Percentiles rank a stretch among this genome's conserved stretches.
Conservation (phyloP, 2,797 vertebrate genomes). For the Leptoclinus maculatus region DNA sequence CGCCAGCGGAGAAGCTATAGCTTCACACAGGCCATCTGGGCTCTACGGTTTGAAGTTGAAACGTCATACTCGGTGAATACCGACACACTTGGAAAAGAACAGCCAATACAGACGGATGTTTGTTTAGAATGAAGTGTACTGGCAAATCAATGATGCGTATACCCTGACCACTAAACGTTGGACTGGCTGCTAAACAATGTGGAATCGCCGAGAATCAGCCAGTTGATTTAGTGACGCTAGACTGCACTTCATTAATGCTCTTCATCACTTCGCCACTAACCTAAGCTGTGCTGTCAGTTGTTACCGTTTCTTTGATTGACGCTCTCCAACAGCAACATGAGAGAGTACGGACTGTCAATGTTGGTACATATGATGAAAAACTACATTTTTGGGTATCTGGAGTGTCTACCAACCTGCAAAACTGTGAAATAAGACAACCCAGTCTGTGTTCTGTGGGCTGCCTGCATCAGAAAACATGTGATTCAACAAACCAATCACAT, state of each 20-base stretch:
- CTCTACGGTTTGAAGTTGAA: neutral
- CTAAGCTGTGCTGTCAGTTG: conserved; percentile 40
- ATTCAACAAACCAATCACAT: neutral
- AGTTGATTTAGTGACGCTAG: conserved; percentile 17
- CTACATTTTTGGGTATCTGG: neutral
- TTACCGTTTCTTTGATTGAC: conserved; percentile 40
- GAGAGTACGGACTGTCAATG: neutral
- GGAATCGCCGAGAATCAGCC: neutral
- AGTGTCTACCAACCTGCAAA: neutral
- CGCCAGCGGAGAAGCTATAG: neutral
- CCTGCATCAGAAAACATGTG: neutral
- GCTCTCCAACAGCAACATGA: conserved; percentile 34
- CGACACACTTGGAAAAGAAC: neutral
- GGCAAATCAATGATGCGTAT: neutral
- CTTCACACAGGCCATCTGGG: conserved; percentile 19
- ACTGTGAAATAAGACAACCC: neutral
- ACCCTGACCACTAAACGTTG: neutral
- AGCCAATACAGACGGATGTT: neutral
- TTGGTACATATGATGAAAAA: neutral
- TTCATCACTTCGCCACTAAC: conserved; percentile 4
- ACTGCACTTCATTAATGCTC: neutral
- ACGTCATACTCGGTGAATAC: neutral
- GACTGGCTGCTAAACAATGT: neutral
- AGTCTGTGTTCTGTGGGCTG: neutral
- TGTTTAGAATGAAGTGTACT: neutral